Conservation (phyloP, 2,888 invertebrate genomes). For the Thecophora atra region DNA sequence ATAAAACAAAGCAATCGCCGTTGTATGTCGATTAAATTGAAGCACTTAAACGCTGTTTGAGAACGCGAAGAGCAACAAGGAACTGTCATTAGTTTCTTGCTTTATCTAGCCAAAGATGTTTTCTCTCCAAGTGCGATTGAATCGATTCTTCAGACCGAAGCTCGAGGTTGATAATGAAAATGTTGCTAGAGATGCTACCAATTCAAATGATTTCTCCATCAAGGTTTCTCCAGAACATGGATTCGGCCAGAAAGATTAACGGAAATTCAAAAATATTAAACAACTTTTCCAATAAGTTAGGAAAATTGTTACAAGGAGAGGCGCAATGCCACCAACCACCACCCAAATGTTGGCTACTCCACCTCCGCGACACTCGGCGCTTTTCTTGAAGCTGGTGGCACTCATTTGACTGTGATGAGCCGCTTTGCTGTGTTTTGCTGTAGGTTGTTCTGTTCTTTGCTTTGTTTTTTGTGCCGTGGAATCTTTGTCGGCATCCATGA, state of each 20-base stretch:
- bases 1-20: background rate
- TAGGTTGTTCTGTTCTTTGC: background rate
- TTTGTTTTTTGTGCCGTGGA: background rate
- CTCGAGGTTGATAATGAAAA: background rate
- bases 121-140: background rate
- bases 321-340: too few relatives aligned
- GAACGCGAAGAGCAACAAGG: conserved; percentile 15
- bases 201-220: background rate
- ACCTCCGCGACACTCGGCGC: too few relatives aligned
- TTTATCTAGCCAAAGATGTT: background rate
- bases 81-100: conserved; percentile 5
- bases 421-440: background rate
- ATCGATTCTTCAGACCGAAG: background rate
- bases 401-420: background rate
- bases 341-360: too few relatives aligned
- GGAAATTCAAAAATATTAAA: too few relatives aligned
- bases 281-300: too few relatives aligned
- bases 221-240: too few relatives aligned
- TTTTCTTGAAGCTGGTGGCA: background rate
- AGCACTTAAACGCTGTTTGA: conserved; percentile 23
- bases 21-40: background rate
- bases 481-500: conserved; percentile 15
- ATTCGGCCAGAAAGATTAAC: too few relatives aligned
- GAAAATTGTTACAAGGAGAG: too few relatives aligned
- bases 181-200: background rate